Base-by-base conservation (phyloP, 2,888 invertebrate genomes). In the Drosophila flavopinicola region DNA sequence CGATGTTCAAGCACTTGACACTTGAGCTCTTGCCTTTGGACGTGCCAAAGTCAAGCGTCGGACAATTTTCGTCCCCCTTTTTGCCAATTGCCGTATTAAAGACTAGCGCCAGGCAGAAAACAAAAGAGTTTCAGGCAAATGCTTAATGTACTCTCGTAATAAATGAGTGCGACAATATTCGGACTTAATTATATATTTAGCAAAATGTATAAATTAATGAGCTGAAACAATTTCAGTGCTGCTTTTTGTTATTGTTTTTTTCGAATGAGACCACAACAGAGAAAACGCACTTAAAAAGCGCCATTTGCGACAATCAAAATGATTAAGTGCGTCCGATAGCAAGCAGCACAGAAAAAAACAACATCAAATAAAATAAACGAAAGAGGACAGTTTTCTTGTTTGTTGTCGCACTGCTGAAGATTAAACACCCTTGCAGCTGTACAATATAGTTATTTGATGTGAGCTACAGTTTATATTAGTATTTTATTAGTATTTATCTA, bases 1-100 rank as follows among this genome's bases (percentile, higher is more conserved):
- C 86, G 86, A 74, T 87, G 88, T 88, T 75, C 73, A 74, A 84
- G 60, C 75, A 75, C 78, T 78, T 88, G 87, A 89, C 88, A 87
- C 73, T 70, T 73, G 63, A 70, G 71, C 77, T 58, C 68, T 52
- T 66, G 54, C 42, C 41, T 38, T 65, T 65, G 67, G 56, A 68
- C 69, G 75, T 74, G 75, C 70, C 52, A 58, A 37, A 53, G 72
- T 63, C 51, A 37, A 44, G 27, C 38, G 41, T 47, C 39, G 32
- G 29, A 52, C 23, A 58, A 32, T 27, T 6, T 33, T 6, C 39
- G 37, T 44, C 24, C 7, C 10, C 48, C 10, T 44, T 33, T 29
- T 15, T 7, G 5, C 10, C 37, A 60, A 51, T 39, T 53, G 24
- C 44, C 20, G 29, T 58, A 42, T 20, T 6, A 10, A 33, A 13